Conservation (phyloP, 2,888 invertebrate species). For the Orthosia cruda region DNA sequence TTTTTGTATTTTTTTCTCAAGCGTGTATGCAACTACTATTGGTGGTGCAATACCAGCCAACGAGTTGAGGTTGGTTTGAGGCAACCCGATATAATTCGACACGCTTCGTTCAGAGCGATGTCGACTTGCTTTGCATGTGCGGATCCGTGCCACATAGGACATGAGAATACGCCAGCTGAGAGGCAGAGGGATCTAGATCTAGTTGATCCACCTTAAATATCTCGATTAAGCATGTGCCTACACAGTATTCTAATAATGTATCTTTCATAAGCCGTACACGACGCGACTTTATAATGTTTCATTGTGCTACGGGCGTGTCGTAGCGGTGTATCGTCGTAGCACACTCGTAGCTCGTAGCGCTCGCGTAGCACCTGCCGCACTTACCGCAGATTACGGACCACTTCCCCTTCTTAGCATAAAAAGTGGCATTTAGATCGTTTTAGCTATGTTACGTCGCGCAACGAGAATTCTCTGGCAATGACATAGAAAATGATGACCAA, state of each 20-base stretch:
- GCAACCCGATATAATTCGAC: no score
- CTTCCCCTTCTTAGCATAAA: conserved; percentile 78
- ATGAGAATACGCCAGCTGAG: no score
- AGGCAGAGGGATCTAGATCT: no score
- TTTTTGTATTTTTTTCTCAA: no score
- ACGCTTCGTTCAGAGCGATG: no score
- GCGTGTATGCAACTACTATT: no score
- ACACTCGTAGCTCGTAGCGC: conserved; percentile 79
- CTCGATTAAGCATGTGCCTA: background rate
- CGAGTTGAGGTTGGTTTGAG: no score
- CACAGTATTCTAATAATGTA: conserved; percentile 28
- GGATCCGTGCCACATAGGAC: no score
- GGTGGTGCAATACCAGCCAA: no score
- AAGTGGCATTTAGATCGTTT: conserved; percentile 72
- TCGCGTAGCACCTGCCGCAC: conserved; percentile 83
- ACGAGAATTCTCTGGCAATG: conserved; percentile 47
- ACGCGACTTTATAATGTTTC: conserved; percentile 32
- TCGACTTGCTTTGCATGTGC: no score
- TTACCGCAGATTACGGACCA: conserved; percentile 81
- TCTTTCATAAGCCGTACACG: conserved; percentile 23
- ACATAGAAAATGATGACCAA: conserved; percentile 34
- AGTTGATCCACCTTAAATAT: background rate
- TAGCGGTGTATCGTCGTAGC: conserved; percentile 73
- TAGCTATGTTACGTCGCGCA: conserved; percentile 54
- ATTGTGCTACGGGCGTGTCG: conserved; percentile 63